These are phyloP conservation scores for Erinaceus europaeus DNA, from an alignment of 2,113 vertebrate species.

Conservation along the genomic window DNA sequence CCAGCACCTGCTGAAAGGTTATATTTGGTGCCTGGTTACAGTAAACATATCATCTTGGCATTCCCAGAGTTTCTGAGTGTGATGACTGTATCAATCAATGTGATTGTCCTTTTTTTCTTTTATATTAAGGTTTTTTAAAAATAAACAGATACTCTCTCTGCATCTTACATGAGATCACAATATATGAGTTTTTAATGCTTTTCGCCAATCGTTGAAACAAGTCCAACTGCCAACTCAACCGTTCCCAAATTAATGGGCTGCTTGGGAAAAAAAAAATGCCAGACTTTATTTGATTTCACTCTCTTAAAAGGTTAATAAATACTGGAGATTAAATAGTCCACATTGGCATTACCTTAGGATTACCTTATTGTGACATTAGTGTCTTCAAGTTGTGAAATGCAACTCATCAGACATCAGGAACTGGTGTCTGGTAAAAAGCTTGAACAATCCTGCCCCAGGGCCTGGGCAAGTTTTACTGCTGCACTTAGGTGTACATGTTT, in stretches of 20 bases:
- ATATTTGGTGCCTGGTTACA: neutral
- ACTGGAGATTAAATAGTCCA: neutral
- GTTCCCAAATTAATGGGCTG: neutral
- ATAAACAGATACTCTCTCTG: neutral
- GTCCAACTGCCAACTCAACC: neutral
- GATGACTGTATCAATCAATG: neutral
- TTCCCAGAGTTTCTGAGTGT: neutral
- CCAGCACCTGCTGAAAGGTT: neutral
- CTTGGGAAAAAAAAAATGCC: neutral
- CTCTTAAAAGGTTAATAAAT: constrained; percentile 1
- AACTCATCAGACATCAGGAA: neutral
- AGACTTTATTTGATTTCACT: neutral
- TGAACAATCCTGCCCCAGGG: neutral
- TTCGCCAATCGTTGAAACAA: neutral
- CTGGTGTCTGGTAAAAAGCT: neutral
- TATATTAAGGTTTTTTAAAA: neutral
- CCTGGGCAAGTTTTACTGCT: constrained; percentile 22
- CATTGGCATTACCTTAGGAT: constrained; percentile 21
- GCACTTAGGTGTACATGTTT: neutral
- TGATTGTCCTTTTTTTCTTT: neutral
- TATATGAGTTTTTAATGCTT: neutral
- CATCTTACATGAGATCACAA: neutral
- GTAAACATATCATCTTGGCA: neutral
- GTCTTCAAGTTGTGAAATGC: constrained; percentile 29
- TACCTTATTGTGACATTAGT: constrained; percentile 27